Evolutionary conservation across 2,797 vertebrate species (phyloP).

Genomic region (Pteronotus mesoamericanus): DNA sequence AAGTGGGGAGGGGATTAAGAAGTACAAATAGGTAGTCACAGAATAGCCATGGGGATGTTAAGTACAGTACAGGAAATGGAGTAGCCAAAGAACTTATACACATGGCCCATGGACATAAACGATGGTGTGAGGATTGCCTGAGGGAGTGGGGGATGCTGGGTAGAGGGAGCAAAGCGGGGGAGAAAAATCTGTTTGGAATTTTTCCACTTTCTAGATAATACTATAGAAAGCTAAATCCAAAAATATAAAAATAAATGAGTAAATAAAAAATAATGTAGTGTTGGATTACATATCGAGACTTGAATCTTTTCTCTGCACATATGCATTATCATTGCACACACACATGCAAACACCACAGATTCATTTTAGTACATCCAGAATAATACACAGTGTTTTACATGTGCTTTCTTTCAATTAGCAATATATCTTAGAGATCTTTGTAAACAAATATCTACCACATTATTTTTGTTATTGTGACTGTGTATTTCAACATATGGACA

Average conservation of each 20-base stretch:
- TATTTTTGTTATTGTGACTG: not conserved
- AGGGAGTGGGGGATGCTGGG: no score
- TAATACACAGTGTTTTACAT: not conserved
- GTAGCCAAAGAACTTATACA: no score
- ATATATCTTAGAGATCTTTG: not conserved
- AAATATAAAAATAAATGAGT: not conserved
- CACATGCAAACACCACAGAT: not conserved
- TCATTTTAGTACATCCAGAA: not conserved
- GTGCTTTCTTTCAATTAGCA: not conserved
- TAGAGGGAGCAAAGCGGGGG: no score
- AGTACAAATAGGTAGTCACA: no score
- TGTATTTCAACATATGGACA: not conserved
- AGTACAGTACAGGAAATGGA: no score
- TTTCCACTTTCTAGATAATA: no score
- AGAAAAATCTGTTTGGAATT: no score
- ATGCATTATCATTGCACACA: not conserved
- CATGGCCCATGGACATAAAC: no score
- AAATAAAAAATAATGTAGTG: not conserved
- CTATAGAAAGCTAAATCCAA: no score
- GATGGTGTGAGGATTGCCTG: no score
- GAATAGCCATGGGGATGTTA: no score
- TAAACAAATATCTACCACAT: not conserved
- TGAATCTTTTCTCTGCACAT: not conserved
- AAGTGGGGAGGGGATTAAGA: no score
- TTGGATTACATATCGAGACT: not conserved